phyloP scores from a whole-genome alignment of 2,113 vertebrate genomes.

The Centrocercus urophasianus region DNA sequence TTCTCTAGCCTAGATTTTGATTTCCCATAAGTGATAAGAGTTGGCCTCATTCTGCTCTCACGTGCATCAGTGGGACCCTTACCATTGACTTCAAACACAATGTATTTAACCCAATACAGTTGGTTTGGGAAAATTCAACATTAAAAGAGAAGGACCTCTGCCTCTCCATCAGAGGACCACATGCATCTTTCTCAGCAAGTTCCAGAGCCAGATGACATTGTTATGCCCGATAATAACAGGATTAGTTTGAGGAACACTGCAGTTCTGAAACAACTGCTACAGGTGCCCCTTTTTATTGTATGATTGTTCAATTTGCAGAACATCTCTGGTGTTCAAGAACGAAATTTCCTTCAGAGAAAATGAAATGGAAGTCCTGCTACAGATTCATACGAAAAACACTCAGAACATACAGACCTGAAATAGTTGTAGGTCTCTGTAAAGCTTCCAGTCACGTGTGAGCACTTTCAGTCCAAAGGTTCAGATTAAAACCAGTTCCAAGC shows the following conservation, averaged over 20 bases:
- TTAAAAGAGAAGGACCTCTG: conserved; percentile 3
- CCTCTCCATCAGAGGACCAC: background rate
- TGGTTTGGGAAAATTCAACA: conserved; percentile 21
- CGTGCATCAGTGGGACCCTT: conserved; percentile 42
- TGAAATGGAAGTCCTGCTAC: background rate
- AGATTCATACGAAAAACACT: background rate
- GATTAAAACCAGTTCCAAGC: background rate
- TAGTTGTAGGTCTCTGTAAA: background rate
- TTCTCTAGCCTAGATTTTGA: conserved; percentile 64
- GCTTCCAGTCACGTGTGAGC: rapidly evolving
- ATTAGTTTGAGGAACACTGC: background rate
- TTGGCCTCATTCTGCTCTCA: conserved; percentile 43
- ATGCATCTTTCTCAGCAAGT: conserved; percentile 32
- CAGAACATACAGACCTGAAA: background rate
- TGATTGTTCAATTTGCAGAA: background rate
- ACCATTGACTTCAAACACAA: conserved; percentile 45
- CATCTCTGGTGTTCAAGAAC: background rate
- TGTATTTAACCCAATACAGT: conserved; percentile 27
- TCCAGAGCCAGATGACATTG: conserved; percentile 42
- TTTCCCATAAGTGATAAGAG: conserved; percentile 54
- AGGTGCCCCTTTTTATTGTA: background rate
- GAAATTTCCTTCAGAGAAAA: background rate
- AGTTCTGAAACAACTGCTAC: background rate
- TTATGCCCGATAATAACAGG: background rate
- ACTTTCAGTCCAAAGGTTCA: background rate